A percentile compares a stretch with the other conserved stretches of the same genome.
Evolutionary conservation across 2,797 vertebrate species (phyloP).

Genomic region (Coranthus polyacanthus): DNA sequence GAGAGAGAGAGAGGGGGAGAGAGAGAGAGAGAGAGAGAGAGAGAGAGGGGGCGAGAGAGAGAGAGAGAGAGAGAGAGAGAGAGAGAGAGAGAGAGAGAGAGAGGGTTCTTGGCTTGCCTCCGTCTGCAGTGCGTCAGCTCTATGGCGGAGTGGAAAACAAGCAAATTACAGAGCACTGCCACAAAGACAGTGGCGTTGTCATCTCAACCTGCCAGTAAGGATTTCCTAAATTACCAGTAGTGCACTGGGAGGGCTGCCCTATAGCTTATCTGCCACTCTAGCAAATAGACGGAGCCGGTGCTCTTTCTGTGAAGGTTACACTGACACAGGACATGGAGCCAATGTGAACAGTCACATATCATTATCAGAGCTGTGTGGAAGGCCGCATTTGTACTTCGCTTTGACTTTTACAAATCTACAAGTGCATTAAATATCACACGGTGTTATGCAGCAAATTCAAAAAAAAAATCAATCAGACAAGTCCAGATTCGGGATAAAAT

Average conservation of each 20-base stretch:
- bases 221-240: slow-evolving; percentile 87
- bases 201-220: slow-evolving; percentile 86
- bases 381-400: no score
- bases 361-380: no score
- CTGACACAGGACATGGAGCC: slow-evolving; percentile 15
- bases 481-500: no score
- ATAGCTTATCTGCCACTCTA: slow-evolving; percentile 76
- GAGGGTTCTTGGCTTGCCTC: slow-evolving; percentile 60
- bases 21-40: slow-evolving; percentile 53
- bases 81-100: slow-evolving; percentile 51
- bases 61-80: slow-evolving; percentile 46
- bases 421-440: no score
- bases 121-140: slow-evolving; percentile 80
- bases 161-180: slow-evolving; percentile 85
- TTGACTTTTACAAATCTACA: no score
- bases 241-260: slow-evolving; percentile 77
- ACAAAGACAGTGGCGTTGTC: slow-evolving; percentile 86
- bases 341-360: neutral
- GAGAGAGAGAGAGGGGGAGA: no score
- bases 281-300: slow-evolving; percentile 15
- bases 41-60: slow-evolving; percentile 21
- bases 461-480: no score
- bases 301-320: slow-evolving; percentile 22
- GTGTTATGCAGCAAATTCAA: no score
- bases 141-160: slow-evolving; percentile 84